These are phyloP conservation scores for Leptinotarsa juncta DNA, from an alignment of 2,888 invertebrate species.

Conservation along the genomic window DNA sequence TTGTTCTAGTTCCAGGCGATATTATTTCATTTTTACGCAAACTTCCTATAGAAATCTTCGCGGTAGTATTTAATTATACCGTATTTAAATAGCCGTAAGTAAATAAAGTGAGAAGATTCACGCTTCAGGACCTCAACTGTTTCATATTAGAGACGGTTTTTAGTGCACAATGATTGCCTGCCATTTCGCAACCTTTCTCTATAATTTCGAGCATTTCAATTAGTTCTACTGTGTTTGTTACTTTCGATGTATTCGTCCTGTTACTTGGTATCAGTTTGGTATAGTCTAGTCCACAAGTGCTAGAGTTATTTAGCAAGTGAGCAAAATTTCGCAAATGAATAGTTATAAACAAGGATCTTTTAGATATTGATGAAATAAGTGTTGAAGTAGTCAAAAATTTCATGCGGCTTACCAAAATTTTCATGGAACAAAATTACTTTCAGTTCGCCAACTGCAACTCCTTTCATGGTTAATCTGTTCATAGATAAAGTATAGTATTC, in stretches of 20 bases:
- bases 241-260: neutral
- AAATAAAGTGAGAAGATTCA: constrained; percentile 22
- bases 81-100: constrained; percentile 25
- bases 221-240: neutral
- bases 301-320: too few species aligned
- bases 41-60: constrained; percentile 45
- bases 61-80: constrained; percentile 33
- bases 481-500: too few species aligned
- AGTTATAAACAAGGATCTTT: too few species aligned
- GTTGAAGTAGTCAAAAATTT: too few species aligned
- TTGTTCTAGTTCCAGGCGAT: constrained; percentile 35
- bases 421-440: too few species aligned
- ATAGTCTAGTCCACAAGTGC: neutral
- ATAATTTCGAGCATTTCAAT: constrained; percentile 10
- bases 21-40: constrained; percentile 44
- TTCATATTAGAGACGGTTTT: constrained; percentile 18
- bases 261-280: neutral
- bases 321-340: too few species aligned
- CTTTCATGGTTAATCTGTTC: too few species aligned
- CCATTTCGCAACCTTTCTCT: constrained; percentile 10
- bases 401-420: too few species aligned
- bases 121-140: constrained; percentile 19
- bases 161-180: constrained; percentile 7
- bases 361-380: too few species aligned
- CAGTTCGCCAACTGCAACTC: too few species aligned